Base-by-base conservation (phyloP, 2,888 invertebrate genomes). In the Ashinkailepas kermadecensis region DNA sequence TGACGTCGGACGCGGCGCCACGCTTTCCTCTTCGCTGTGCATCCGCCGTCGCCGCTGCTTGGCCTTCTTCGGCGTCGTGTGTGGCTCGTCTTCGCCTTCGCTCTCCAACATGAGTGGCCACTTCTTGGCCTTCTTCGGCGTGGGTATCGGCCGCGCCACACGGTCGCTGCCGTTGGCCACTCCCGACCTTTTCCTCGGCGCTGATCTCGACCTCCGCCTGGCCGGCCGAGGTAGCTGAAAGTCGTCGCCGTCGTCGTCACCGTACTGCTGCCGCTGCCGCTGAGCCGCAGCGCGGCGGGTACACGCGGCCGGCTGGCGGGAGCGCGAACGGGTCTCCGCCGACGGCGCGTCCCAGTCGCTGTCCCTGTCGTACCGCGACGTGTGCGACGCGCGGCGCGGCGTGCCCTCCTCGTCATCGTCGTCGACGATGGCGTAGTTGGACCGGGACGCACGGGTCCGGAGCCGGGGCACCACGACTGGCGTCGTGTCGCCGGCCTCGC, bases 271-370 rank as follows among this genome's bases (percentile, higher is more conserved):
- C 4, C 39, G 39, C 39, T 39, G 39, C 39, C 4, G 39, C 39
- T 39, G 39, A 39, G 39, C 39, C 4, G 39, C 39, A 4, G 39
- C 39, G 39, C 39, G 39, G 39, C 39, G 39, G 2, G 39, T 39
- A 39, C 39, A 39, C 39, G 39, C 39, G 39, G 39, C 39, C 4
- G 39, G 39, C 39, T 39, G 39, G 4, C 39, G 39, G 39, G 39
- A 39, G 4, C 39, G 39, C 39, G 39, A 39, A 3, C 39, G 39
- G 39, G 39, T 39, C 39, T 39, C 39, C 2, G 39, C 39, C 39
- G 39, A 39, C 39, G 39, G 39, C 39, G 39, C 67, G 10, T 74
- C 74, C 74, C 74, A 74, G 74, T 74, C 74, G 21, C 74, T 74
- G 74, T 74, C 74, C 21, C 56, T 54, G 10, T 3, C 23, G 65